Evolutionary conservation across 2,888 invertebrate species (phyloP), one percentile per base, ranked within the genome.

Genomic region (Eudemis profundana): DNA sequence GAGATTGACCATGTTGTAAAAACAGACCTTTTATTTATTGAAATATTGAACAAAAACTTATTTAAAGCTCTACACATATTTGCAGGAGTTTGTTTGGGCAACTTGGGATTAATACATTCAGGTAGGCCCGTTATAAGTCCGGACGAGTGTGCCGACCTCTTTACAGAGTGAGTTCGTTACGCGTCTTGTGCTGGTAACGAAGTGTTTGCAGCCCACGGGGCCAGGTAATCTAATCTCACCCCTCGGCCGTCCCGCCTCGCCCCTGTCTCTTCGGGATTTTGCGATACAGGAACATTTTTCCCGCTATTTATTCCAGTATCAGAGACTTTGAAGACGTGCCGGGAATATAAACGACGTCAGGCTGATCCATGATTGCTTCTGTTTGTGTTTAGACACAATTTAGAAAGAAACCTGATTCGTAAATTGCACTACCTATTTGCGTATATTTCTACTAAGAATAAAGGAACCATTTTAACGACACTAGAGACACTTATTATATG

Each of bases 131-230:
- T 38, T 51, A 51, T 29, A 46, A 27, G 64, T 53, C 36, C 29
- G 36, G 60, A 53, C 59, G 38, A 65, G 53, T 60, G 65, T 70
- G 67, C 57, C 61, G 66, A 68, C 67, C 68, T 70, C 69, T 69
- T 65, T 54, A 56, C 47, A 21, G 49, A 49, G 60, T 67, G 74
- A 79, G 79, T 85, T 87, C 82, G 83, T 85, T 84, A 85, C 82
- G 66, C 69, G 77, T 71, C 74, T 78, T 75, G 74, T 70, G 70
- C 72, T 75, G 70, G 83, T 89, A 89, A 89, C 87, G 87, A 90
- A 89, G 86, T 90, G 90, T 90, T 90, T 90, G 87, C 85, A 81
- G 78, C 85, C 82, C 82, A 81, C 81, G 84, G 87, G 85, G 85
- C 82, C 87, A 89, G 90, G 89, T 90, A 90, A 90, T 90, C 84